Percentiles rank a stretch among this genome's conserved stretches.
These are phyloP conservation scores for Rhagoletis zephyria DNA, from an alignment of 1,140 invertebrate genomes.

Conservation along the genomic window DNA sequence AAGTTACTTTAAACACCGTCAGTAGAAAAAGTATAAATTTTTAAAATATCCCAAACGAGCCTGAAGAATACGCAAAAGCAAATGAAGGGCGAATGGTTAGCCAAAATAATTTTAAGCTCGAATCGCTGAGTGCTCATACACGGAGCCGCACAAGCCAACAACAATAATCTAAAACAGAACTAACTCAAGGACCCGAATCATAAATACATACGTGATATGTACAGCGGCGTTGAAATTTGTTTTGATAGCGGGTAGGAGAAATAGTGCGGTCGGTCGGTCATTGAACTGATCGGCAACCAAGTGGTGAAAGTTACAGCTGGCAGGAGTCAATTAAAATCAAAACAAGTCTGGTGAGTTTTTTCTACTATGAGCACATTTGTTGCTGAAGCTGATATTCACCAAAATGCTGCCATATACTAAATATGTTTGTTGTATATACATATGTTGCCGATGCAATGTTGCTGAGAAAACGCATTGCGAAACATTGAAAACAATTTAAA, in stretches of 20 bases:
- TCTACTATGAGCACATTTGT: conserved; percentile 12
- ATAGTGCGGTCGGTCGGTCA: neutral
- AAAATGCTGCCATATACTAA: neutral
- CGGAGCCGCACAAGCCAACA: neutral
- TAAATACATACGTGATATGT: conserved; percentile 9
- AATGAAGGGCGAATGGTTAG: neutral
- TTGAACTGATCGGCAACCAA: neutral
- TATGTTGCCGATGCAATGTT: neutral
- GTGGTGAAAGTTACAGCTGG: conserved; percentile 61
- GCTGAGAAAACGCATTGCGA: neutral
- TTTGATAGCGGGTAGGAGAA: neutral
- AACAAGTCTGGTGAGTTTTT: neutral
- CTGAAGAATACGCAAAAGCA: conserved; percentile 25
- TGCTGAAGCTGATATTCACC: neutral
- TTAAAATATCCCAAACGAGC: conserved; percentile 24
- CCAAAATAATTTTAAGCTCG: conserved; percentile 28
- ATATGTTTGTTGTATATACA: neutral
- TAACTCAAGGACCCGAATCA: conserved; percentile 43
- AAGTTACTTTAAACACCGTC: conserved; percentile 22
- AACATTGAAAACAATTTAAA: neutral
- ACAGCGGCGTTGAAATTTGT: neutral
- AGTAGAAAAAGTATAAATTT: conserved; percentile 1
- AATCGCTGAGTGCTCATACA: neutral
- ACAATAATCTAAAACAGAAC: neutral
- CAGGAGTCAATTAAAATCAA: conserved; percentile 58